These are phyloP conservation scores for Salvelinus sp. DNA, from an alignment of 2,113 vertebrate species.

Conservation along the genomic window DNA sequence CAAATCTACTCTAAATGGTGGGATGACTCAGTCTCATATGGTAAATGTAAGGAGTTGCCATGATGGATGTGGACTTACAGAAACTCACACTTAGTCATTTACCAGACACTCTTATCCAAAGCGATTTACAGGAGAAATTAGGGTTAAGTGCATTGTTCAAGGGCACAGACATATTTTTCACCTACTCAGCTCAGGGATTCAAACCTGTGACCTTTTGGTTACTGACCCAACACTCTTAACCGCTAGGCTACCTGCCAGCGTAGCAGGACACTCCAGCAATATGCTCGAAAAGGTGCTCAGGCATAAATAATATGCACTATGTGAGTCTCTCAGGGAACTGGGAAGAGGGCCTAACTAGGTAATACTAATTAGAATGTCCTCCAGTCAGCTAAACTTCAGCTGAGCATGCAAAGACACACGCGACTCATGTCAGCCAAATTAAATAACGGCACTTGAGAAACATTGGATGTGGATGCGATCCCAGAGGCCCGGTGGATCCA, in stretches of 20 bases:
- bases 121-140: no score
- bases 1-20: neutral
- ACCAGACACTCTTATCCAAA: no score
- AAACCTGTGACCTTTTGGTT: no score
- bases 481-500: slow-evolving; percentile 19
- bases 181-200: no score
- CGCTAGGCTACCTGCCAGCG: no score
- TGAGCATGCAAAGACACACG: slow-evolving; percentile 31
- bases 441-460: slow-evolving; percentile 56
- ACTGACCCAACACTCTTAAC: no score
- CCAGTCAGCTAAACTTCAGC: slow-evolving; percentile 12
- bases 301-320: neutral
- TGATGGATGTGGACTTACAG: neutral
- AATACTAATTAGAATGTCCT: slow-evolving; percentile 25
- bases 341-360: slow-evolving; percentile 13
- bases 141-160: no score
- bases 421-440: slow-evolving; percentile 40
- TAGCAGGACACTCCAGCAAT: neutral
- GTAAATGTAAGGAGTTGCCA: neutral
- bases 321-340: neutral
- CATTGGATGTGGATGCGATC: slow-evolving; percentile 30
- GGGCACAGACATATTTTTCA: no score
- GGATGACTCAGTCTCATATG: neutral
- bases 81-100: neutral
- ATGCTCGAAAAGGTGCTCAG: neutral